Evolutionary conservation across 2,113 vertebrate genomes (phyloP), one percentile per base, ranked within the genome.

Genomic region (Xiphophorus couchianus): DNA sequence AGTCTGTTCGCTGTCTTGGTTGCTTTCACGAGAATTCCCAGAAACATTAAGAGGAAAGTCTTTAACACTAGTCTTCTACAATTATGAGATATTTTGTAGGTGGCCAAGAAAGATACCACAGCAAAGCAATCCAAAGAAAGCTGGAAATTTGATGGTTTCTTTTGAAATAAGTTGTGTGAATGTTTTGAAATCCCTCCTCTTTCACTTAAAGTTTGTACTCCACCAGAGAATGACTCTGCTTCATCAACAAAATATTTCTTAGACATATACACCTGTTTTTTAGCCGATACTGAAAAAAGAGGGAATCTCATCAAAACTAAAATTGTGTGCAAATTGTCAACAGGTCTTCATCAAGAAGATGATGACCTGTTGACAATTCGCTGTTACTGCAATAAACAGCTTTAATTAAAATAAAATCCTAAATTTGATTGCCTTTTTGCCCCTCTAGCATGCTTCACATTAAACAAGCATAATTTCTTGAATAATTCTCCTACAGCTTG

Each of bases 1-100:
- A 58, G 5, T 19, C 51, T 25, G 51, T 58, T 58, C 17, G 51
- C 51, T 58, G 29, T 85, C 71, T 74, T 63, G 61, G 31, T 62
- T 71, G 81, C 64, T 15, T 28, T 78, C 33, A 48, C 73, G 30
- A 19, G 42, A 73, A 6, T 63, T 82, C 65, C 73, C 73, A 72
- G 77, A 51, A 81, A 83, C 28, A 31, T 76, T 67, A 76, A 71
- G 62, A 66, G 44, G 44, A 72, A 28, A 17, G 54, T 42, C 71
- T 80, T 62, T 80, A 42, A 58, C 65, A 80, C 81, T 58, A 58
- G n/a, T 8, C 51, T 71, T 30, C 83, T 68, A 28, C 78, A 82
- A 80, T 72, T 84, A 82, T 82, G 78, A 78, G 71, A 65, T 87
- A 87, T 83, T 70, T 68, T 42, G 76, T 72, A 66, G 79, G 66